Base-by-base conservation (phyloP, 2,797 vertebrate genomes). In the Trachurus trachurus region DNA sequence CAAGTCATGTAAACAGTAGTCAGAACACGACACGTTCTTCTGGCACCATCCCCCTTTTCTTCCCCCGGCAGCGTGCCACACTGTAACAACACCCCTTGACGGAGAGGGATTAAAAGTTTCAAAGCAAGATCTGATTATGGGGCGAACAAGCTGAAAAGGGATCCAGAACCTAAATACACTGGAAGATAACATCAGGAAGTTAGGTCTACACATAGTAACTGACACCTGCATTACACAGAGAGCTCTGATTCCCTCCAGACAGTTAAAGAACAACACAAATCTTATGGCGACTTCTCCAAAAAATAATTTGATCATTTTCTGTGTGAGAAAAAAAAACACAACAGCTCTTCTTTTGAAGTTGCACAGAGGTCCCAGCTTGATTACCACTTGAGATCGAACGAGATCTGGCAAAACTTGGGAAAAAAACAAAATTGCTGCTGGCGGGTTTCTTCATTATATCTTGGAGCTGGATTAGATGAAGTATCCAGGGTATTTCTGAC, bases 391-490 rank as follows among this genome's bases (percentile, higher is more conserved):
- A 75, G 88, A 90, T 76, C 74, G 69, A 93, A 91, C 82, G 82
- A 83, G 83, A 92, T 90, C 87, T 91, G 87, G 76, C 58, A 62
- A 86, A 89, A 89, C 34, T 37, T 37, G 34, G 34, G 63, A 64
- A 59, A 79, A 52, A 45, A 45, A 37, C 6, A 81, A 80, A 84
- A 71, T 47, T 68, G 81, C 84, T 82, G 72, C 76, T 88, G 88
- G 88, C 91, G 85, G 86, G 79, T 83, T 75, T 88, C 78, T 85
- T 89, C 79, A 66, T 92, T 87, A 89, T 84, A 87, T 88, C 75
- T 84, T 67, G 67, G 78, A 81, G 66, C 66, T 71, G 78, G 75
- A 90, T 88, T 83, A 80, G 76, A 88, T 88, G 72, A 88, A 86
- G 79, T 80, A 89, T 84, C 73, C 71, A 75, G 76, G 81, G 73